Evolutionary conservation across 2,113 vertebrate genomes (phyloP), one percentile per base, ranked within the genome.

Genomic region (Conger conger): DNA sequence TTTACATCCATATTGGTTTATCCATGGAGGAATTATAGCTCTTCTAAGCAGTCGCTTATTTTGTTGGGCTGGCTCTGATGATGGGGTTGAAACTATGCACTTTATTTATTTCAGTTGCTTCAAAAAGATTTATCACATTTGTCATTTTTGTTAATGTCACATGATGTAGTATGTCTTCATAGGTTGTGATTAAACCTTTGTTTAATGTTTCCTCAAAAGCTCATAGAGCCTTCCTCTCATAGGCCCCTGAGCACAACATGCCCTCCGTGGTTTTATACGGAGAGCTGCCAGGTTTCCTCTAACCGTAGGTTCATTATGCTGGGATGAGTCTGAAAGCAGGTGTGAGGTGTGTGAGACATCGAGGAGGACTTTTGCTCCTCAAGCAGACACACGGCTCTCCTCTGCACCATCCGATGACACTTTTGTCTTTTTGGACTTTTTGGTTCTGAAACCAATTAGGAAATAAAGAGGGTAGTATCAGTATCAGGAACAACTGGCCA

Each of bases 401-500:
- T 95, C 95, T 89, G 94, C 95, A 92, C 96, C 94, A 89, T 96
- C 95, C 92, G 96, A 94, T 91, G 96, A 92, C 77, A 96, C 93
- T 90, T 96, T 95, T 73, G 94, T 95, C 90, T 97, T 95, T 87
- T 88, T 94, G 87, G 91, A 87, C 92, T 94, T n/a, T n/a, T n/a
- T 96, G 91, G 93, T 95, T 86, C 96, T 97, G 87, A 79, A 84
- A 78, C 38, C 13, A 77, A 86, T 30, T 40, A 37, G 80, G 83
- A 53, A 90, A 84, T 20, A 6, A 83, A 77, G 50, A 53, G 50
- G 16, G 20, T 40, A 73, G 45, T 63, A 20, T 18, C 23, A 73
- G 45, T 63, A 20, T 18, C 23, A 81, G 35, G 60, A 23, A 76
- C 30, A 68, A 17, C 27, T 54, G 2, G 27, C n/a, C n/a, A n/a